Evolutionary conservation across 2,888 invertebrate genomes (phyloP), one percentile per base, ranked within the genome.

Genomic region (Catocala nupta): DNA sequence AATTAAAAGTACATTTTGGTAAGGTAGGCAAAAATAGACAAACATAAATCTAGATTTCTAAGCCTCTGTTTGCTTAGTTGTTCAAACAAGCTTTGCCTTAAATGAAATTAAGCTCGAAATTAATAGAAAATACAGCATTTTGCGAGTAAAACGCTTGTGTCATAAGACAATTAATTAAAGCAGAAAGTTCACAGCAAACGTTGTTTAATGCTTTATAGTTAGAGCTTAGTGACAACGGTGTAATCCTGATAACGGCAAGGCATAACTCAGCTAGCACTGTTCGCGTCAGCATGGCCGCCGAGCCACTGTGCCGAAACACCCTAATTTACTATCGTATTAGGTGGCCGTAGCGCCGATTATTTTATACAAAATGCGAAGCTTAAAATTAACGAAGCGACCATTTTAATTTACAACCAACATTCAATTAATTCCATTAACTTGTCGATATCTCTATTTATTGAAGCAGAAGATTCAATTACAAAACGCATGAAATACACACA

Each of bases 281-380:
- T 77, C 71, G 73, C 81, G 82, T 85, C 86, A 87, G 82, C 83
- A 73, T 79, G 75, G 76, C 77, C 61, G 73, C 78, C 78, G 78
- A 78, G 78, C 81, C 82, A 81, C 77, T 75, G 77, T 73, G 77
- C 68, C 79, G 75, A 83, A 88, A 89, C 87, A 89, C 90, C 87
- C 90, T 90, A 90, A 91, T 91, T 90, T 90, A 91, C 83, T 89
- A 88, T 83, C 82, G 88, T 80, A 87, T 90, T 90, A 90, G 84
- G 79, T 78, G 71, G 75, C 81, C 81, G 80, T 71, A 70, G 62
- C 80, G 71, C 73, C 82, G 77, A 81, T 81, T 81, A 85, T 88
- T 89, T 87, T 86, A 84, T 78, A 84, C 86, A 81, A 87, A 88
- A 88, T 83, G 78, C 75, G 76, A 77, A 77, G 84, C 83, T 84